Conservation (phyloP, 2,797 vertebrate species). For the Tympanoctomys barrerae region DNA sequence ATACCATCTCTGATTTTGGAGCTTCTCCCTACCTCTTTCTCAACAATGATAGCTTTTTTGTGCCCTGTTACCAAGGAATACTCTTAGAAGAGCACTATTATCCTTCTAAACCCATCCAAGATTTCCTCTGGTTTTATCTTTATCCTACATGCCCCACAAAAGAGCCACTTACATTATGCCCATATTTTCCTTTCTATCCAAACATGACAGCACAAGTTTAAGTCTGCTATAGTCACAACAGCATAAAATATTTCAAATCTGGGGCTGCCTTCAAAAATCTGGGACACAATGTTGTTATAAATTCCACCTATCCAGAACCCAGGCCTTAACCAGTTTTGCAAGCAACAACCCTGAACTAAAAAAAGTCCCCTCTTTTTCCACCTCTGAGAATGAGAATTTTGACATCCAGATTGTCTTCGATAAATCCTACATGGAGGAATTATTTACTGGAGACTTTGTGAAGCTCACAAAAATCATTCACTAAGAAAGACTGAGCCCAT, state of each 20-base stretch:
- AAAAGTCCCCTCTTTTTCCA: background rate
- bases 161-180: background rate
- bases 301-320: conserved; percentile 68
- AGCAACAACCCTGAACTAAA: conserved; percentile 38
- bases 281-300: conserved; percentile 75
- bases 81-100: conserved; percentile 36
- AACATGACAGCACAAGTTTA: conserved; percentile 58
- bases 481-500: conserved; percentile 26
- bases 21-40: conserved; percentile 34
- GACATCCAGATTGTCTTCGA: conserved; percentile 42
- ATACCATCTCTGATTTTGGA: conserved; percentile 30
- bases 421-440: background rate
- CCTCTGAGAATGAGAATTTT: conserved; percentile 56
- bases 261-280: conserved; percentile 74
- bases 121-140: conserved; percentile 55
- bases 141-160: conserved; percentile 36
- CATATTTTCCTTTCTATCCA: conserved; percentile 59
- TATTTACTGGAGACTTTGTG: conserved; percentile 46
- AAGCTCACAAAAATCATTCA: conserved; percentile 50
- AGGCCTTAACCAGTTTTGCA: conserved; percentile 58
- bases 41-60: background rate
- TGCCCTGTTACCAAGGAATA: background rate
- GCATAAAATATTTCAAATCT: conserved; percentile 75
- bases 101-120: background rate
- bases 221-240: conserved; percentile 50